A percentile compares a stretch with the other conserved stretches of the same genome.
phyloP scores from a whole-genome alignment of 2,888 invertebrate genomes.

The Eilema sororculum region DNA sequence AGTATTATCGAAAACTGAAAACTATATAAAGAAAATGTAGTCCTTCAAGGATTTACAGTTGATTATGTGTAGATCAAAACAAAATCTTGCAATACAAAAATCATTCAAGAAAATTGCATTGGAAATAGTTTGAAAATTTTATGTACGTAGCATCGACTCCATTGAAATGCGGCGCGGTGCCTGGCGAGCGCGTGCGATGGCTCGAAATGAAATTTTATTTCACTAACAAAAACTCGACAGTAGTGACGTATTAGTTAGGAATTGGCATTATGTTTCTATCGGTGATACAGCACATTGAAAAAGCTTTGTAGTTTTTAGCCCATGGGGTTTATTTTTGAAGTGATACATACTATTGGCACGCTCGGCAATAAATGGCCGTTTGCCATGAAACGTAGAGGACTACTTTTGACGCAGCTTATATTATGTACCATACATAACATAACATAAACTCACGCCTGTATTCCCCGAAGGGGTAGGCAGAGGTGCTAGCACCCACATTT shows the following conservation, averaged over 20 bases:
- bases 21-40: too few relatives aligned
- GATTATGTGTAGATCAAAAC: not conserved
- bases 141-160: constrained; percentile 46
- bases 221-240: constrained; percentile 18
- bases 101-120: constrained; percentile 9
- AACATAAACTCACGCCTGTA: too few relatives aligned
- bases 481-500: too few relatives aligned
- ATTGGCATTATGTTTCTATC: not conserved
- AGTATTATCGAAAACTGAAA: too few relatives aligned
- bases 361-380: too few relatives aligned
- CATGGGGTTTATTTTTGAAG: too few relatives aligned
- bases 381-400: too few relatives aligned
- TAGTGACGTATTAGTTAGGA: constrained; percentile 15
- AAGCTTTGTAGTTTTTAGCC: too few relatives aligned
- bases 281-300: not conserved
- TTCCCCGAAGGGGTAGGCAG: too few relatives aligned
- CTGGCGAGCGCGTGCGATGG: constrained; percentile 54
- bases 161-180: constrained; percentile 53
- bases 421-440: too few relatives aligned
- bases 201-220: constrained; percentile 58
- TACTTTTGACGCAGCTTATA: too few relatives aligned
- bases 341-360: too few relatives aligned
- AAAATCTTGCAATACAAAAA: constrained; percentile 20
- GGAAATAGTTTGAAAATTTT: constrained; percentile 39
- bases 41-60: not conserved